Conservation (phyloP, 2,113 vertebrate species). For the Axis porcinus region DNA sequence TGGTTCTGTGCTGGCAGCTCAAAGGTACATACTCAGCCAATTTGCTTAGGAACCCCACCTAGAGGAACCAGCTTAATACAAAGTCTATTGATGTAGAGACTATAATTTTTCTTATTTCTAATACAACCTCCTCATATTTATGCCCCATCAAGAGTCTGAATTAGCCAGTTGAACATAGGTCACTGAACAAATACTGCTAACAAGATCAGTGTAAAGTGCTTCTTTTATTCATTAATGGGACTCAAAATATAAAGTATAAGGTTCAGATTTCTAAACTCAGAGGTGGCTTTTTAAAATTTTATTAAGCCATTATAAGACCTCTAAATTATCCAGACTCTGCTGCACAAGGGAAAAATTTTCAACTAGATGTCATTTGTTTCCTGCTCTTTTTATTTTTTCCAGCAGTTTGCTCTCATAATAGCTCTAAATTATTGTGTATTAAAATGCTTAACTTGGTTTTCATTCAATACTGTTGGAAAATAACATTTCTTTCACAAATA, state of each 20-base stretch:
- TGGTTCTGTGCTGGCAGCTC: not conserved
- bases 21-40: not conserved
- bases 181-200: not conserved
- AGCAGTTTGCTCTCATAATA: not conserved
- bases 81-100: not conserved
- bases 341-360: not conserved
- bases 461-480: not conserved
- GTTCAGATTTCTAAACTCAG: not conserved
- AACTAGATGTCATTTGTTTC: not conserved
- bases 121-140: not conserved
- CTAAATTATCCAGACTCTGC: not conserved
- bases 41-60: not conserved
- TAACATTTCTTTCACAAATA: not conserved
- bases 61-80: not conserved
- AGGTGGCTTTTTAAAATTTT: not conserved
- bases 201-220: not conserved
- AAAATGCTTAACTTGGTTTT: not conserved
- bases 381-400: not conserved
- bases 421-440: not conserved
- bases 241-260: not conserved
- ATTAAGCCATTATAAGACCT: not conserved
- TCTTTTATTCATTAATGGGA: constrained; percentile 14
- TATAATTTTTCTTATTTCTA: not conserved
- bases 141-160: not conserved
- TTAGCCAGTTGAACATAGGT: not conserved